Conservation (phyloP, 1,140 invertebrate species). For the Lucilia sericata region DNA sequence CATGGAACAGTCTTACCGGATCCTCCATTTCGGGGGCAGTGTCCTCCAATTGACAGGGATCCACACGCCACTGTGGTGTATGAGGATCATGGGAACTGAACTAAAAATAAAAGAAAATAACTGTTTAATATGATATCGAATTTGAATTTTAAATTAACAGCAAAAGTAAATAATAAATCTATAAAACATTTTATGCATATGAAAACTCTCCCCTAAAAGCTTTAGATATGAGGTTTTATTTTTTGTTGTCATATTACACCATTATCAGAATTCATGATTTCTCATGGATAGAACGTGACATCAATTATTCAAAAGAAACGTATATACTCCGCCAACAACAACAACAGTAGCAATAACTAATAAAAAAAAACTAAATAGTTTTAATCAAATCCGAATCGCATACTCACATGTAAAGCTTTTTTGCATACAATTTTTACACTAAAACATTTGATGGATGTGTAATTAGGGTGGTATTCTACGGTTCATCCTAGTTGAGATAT, state of each 20-base stretch:
- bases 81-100: constrained; percentile 65
- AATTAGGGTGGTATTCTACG: too few species aligned
- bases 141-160: too few species aligned
- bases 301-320: constrained; percentile 25
- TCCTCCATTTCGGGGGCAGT: constrained; percentile 62
- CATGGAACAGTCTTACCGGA: constrained; percentile 63
- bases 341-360: too few species aligned
- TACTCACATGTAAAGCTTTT: not conserved
- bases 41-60: constrained; percentile 65
- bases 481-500: too few species aligned
- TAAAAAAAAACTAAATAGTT: not conserved
- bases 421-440: not conserved
- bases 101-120: constrained; percentile 49
- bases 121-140: too few species aligned
- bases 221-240: not conserved
- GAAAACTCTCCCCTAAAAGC: not conserved
- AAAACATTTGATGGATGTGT: too few species aligned
- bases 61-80: constrained; percentile 64
- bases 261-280: constrained; percentile 33
- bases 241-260: constrained; percentile 11
- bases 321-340: too few species aligned
- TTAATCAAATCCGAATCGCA: not conserved
- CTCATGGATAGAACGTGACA: constrained; percentile 23
- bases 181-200: too few species aligned
- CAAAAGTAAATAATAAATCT: too few species aligned